phyloP scores from a whole-genome alignment of 2,888 invertebrate species.

The Hirtodrosophila confusa region DNA sequence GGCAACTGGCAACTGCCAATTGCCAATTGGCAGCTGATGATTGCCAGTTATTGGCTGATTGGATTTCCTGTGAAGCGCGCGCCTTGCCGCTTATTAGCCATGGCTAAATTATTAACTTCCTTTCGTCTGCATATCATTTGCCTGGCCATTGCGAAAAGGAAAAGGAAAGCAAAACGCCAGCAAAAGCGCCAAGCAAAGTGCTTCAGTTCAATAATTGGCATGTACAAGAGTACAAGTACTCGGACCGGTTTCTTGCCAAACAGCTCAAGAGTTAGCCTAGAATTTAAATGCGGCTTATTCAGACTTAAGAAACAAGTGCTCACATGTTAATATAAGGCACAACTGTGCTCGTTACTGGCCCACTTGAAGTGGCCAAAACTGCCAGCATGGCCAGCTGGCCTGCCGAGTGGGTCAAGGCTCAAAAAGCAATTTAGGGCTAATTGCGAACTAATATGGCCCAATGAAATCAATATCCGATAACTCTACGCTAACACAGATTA shows the following conservation, averaged over 20 bases:
- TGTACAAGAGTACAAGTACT: conserved; percentile 1
- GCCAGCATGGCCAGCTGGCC: conserved; percentile 4
- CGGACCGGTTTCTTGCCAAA: conserved; percentile 41
- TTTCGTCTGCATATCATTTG: conserved; percentile 40
- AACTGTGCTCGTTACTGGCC: conserved; percentile 29
- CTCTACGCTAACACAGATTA: no score
- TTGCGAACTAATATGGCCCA: conserved; percentile 9
- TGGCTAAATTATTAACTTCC: conserved; percentile 53
- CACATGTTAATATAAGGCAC: conserved; percentile 20
- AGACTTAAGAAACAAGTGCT: conserved; percentile 8
- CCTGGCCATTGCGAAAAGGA: no score
- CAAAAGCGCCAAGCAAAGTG: neutral
- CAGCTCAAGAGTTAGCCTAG: conserved; percentile 45
- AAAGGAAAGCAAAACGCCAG: conserved; percentile 40
- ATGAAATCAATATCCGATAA: neutral
- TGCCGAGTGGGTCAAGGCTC: conserved; percentile 40
- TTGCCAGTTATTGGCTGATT: conserved; percentile 51
- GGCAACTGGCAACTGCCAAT: neutral
- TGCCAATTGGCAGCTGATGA: conserved; percentile 31
- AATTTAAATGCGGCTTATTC: conserved; percentile 38
- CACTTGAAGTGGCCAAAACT: conserved; percentile 40
- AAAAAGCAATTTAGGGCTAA: conserved; percentile 7
- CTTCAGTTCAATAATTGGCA: conserved; percentile 30
- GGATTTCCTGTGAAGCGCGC: conserved; percentile 51
- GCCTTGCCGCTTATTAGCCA: conserved; percentile 47